phyloP scores from a whole-genome alignment of 2,113 vertebrate genomes.

The Tursiops truncatus region DNA sequence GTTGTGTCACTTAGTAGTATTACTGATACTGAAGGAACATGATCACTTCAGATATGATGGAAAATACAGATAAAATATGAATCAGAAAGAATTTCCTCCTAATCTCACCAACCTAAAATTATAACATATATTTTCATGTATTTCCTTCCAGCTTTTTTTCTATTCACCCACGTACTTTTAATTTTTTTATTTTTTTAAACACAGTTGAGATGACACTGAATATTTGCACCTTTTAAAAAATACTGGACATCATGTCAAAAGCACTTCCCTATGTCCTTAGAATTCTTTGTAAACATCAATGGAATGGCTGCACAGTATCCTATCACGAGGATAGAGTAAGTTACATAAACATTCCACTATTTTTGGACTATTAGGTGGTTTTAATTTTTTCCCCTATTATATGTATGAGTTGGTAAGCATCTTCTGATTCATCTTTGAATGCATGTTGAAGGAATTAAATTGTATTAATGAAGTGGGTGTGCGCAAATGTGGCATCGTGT shows the following conservation, averaged over 20 bases:
- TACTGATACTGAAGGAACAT: not conserved
- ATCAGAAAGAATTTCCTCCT: not conserved
- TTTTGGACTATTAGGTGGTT: not conserved
- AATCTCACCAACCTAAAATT: not conserved
- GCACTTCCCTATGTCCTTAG: not conserved
- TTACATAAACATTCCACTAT: not conserved
- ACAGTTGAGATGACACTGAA: not conserved
- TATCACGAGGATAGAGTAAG: not conserved
- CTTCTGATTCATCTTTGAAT: not conserved
- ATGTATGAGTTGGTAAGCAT: not conserved
- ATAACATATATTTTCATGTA: not conserved
- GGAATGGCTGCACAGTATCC: not conserved
- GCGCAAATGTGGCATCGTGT: not conserved
- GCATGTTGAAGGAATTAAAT: not conserved
- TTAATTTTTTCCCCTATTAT: not conserved
- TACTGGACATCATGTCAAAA: not conserved
- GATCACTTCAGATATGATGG: not conserved
- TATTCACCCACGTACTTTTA: not conserved
- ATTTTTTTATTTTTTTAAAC: not conserved
- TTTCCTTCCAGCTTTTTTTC: not conserved
- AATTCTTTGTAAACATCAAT: not conserved
- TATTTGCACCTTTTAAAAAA: not conserved
- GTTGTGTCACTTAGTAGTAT: not conserved
- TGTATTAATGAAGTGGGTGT: not conserved
- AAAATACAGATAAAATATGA: not conserved